These are phyloP conservation scores for Psilopsiagon aymara DNA, from an alignment of 2,113 vertebrate species.

Conservation along the genomic window DNA sequence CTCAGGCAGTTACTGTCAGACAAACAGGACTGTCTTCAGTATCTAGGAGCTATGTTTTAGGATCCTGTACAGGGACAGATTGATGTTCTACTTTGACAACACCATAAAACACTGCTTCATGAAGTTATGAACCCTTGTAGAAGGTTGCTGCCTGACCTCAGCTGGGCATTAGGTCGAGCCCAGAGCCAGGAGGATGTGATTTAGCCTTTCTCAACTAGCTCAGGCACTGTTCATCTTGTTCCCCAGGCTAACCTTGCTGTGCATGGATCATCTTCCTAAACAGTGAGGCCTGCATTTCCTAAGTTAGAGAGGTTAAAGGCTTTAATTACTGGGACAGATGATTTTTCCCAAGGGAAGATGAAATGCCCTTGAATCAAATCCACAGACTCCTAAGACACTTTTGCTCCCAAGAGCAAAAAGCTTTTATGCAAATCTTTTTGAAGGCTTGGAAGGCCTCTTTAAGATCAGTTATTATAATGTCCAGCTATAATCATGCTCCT, in stretches of 20 bases:
- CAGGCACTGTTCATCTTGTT: background rate
- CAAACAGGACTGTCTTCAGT: background rate
- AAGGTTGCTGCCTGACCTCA: background rate
- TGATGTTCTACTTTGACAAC: background rate
- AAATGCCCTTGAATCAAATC: conserved; percentile 7
- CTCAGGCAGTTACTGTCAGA: fast-evolving
- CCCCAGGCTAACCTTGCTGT: background rate
- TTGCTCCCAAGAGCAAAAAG: background rate
- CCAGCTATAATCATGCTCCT: background rate
- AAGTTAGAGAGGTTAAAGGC: background rate
- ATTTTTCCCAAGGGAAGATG: background rate
- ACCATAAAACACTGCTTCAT: background rate
- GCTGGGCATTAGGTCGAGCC: background rate
- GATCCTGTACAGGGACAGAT: background rate
- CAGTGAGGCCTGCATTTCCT: background rate
- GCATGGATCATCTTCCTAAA: background rate
- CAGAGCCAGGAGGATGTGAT: background rate
- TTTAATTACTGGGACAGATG: conserved; percentile 18
- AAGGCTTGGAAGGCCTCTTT: background rate
- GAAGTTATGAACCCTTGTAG: fast-evolving
- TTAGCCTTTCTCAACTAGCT: background rate
- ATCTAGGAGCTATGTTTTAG: background rate
- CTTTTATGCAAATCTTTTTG: conserved; percentile 27
- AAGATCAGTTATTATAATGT: background rate
- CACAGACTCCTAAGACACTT: background rate